phyloP scores from a whole-genome alignment of 2,113 vertebrate genomes.

The Brachyhypopomus occidentalis region DNA sequence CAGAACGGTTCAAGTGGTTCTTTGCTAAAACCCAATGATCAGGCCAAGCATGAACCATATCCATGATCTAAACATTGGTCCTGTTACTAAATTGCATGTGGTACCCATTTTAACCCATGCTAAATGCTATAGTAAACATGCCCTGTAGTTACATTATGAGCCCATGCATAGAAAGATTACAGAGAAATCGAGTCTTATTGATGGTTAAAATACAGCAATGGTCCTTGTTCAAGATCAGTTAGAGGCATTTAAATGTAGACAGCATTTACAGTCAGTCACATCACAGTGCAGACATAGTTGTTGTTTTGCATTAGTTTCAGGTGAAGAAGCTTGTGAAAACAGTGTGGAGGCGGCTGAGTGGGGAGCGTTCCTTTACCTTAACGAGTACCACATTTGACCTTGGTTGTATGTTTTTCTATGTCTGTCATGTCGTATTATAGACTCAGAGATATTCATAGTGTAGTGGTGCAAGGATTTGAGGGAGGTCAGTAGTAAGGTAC shows the following conservation, averaged over 20 bases:
- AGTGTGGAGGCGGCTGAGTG: conserved; percentile 43
- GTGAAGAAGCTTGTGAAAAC: conserved; percentile 40
- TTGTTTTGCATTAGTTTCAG: conserved; percentile 44
- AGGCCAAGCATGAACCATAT: conserved; percentile 18
- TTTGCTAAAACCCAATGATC: not conserved
- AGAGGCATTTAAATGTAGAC: conserved; percentile 15
- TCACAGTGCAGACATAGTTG: conserved; percentile 31
- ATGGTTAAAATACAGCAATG: not conserved
- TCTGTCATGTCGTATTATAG: conserved; percentile 59
- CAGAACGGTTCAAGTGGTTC: conserved; percentile 33
- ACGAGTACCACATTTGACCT: conserved; percentile 61
- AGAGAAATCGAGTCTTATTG: not conserved
- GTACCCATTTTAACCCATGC: conserved; percentile 27
- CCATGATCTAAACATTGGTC: conserved; percentile 28
- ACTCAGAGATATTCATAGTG: conserved; percentile 40
- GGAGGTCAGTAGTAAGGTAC: conserved; percentile 30
- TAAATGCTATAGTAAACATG: conserved; percentile 30
- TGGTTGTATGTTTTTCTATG: conserved; percentile 62
- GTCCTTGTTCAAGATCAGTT: conserved; percentile 8
- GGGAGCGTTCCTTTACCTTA: conserved; percentile 48
- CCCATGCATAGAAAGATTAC: conserved; percentile 17
- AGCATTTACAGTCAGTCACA: conserved; percentile 33
- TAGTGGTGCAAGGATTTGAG: conserved; percentile 39
- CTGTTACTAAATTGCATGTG: conserved; percentile 30
- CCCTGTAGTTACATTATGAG: not conserved